Base-by-base conservation (phyloP, 1,140 invertebrate genomes). In the Eriosoma lanigerum region DNA sequence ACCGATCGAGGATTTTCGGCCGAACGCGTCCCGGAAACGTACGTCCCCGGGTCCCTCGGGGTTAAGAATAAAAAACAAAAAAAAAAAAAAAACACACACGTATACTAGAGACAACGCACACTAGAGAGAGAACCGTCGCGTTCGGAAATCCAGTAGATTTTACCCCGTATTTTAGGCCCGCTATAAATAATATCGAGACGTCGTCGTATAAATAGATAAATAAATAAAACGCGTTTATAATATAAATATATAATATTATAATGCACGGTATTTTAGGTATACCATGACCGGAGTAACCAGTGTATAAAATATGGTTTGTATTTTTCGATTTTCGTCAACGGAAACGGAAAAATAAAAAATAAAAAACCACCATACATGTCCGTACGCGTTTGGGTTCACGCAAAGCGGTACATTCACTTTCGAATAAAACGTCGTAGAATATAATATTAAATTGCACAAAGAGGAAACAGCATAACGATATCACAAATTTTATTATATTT, bases 401-500 rank as follows among this genome's bases (percentile, higher is more conserved):
- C 3, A 15, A n/a, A 68, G n/a, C n/a, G 12, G 62, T 24, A 3
- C 3, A n/a, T 68, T 48, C 21, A 17, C 66, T 68, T 68, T 48
- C 66, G 6, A 68, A 48, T 68, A 68, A 68, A 26, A 68, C 38
- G 15, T 26, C n/a, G 21, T 68, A 19, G 29, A 1, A 10, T 48
- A 48, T 12, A 12, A 4, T 21, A 64, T 38, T 64, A 64, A 64
- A 64, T 64, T 64, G 62, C 17, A 12, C 38, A 38, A 26, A 44
- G 38, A 38, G 19, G n/a, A 66, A 44, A 48, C 60, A 24, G 24
- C 21, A 15, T 24, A n/a, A 15, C 19, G 21, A 21, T 68, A 48
- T 44, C n/a, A 24, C 17, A 68, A 21, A 21, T 68, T 68, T 68
- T 68, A 68, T 68, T 68, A 68, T 68, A 68, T n/a, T 21, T 46